phyloP scores from a whole-genome alignment of 2,888 invertebrate species.

The Lochmaea capreae region DNA sequence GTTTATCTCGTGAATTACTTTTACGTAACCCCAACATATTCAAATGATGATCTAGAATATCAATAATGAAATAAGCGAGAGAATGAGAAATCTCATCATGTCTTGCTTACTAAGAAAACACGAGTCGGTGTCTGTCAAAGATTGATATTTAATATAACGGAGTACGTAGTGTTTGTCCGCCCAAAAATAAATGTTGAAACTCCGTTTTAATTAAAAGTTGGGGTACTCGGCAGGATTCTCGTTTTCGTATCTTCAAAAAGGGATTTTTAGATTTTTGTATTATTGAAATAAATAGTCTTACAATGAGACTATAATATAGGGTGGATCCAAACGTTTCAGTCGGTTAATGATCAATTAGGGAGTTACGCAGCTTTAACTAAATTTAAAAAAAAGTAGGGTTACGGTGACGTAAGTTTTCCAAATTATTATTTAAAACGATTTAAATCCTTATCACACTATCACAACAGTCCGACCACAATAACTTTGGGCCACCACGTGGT shows the following conservation, averaged over 20 bases:
- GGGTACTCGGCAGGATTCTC: not conserved
- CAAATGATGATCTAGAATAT: slow-evolving; percentile 4
- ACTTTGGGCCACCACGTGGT: too few relatives aligned
- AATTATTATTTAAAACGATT: too few relatives aligned
- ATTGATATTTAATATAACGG: slow-evolving; percentile 25
- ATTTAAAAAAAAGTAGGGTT: too few relatives aligned
- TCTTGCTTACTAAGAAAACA: slow-evolving; percentile 20
- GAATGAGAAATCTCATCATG: not conserved
- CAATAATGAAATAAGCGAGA: slow-evolving; percentile 4
- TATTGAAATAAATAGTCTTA: too few relatives aligned
- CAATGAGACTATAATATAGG: too few relatives aligned
- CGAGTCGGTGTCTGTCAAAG: slow-evolving; percentile 26
- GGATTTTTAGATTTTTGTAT: too few relatives aligned
- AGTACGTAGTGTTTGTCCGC: slow-evolving; percentile 22
- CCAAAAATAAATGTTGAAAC: slow-evolving; percentile 25
- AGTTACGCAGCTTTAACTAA: too few relatives aligned
- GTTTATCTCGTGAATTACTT: not conserved
- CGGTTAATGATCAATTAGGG: too few relatives aligned
- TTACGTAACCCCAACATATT: not conserved
- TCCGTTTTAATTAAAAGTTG: slow-evolving; percentile 20
- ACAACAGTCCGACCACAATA: too few relatives aligned
- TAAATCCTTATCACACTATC: too few relatives aligned
- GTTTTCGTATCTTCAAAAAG: not conserved
- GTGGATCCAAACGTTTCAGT: too few relatives aligned
- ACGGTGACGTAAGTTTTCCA: too few relatives aligned